Base-by-base conservation (phyloP, 2,888 invertebrate species). In the Ceramica pisi region DNA sequence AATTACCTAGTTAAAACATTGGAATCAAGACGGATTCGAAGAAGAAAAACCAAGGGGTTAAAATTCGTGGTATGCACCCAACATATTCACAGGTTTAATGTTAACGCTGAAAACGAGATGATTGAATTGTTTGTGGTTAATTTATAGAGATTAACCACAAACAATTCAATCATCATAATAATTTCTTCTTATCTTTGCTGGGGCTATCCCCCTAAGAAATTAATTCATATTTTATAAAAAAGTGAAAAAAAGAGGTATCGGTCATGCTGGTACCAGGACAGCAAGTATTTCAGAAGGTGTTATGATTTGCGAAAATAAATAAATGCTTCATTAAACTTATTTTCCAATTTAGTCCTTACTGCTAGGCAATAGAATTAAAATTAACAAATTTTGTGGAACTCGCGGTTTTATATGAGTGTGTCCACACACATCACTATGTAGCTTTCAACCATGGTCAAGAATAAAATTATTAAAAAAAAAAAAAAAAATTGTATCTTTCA, bases 221-320 rank as follows among this genome's bases (percentile, higher is more conserved):
- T 23, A 5, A 51, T 23, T 23, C 19, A 21, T n/a, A 35, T 38
- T 38, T 56, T 12, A 9, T 5, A 53, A 0, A 10, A 8, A 26
- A 41, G 1, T 1, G 7, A 5, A 8, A 35, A 56, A 69, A 14
- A 55, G 14, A 38, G 0, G 2, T 9, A 31, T n/a, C 6, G 3
- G 44, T 23, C 57, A 9, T 44, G 9, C 3, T 6, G 19, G n/a
- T 70, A 71, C 51, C 23, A 71, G 71, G 73, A 35, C 35, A 61
- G n/a, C 51, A 71, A 26, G 19, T 53, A 14, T 38, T 4, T 19
- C 1, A 71, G 62, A 14, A 62, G 63, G n/a, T 62, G 19, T 73
- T 59, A 51, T 35, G 16, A 60, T 50, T 59, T 35, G 26, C 51
- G 38, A 38, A 50, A 64, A n/a, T 57, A n/a, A 41, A n/a, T 31